Percentiles rank a stretch among this genome's conserved stretches.
Evolutionary conservation across 2,797 vertebrate species (phyloP).

Genomic region (Eleutherodactylus coqui): DNA sequence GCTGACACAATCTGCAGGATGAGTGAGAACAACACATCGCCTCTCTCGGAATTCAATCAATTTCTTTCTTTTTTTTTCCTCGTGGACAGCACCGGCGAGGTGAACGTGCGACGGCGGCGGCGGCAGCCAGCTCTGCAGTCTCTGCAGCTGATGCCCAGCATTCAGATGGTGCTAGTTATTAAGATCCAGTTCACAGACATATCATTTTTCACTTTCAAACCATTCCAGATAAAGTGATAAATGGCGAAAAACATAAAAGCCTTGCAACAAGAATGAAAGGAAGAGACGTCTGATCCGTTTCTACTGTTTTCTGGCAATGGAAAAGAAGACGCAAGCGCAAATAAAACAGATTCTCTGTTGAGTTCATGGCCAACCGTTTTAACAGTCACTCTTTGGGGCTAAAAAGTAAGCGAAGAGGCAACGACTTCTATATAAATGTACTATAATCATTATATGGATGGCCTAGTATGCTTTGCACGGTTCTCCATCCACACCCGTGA

Average conservation of each 20-base stretch:
- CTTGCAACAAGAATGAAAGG: not conserved
- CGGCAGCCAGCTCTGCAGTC: constrained; percentile 5
- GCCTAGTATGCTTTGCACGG: too few species aligned
- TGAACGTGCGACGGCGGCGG: not conserved
- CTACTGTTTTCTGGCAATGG: not conserved
- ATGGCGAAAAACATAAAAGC: not conserved
- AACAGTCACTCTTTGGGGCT: not conserved
- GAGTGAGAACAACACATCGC: constrained; percentile 31
- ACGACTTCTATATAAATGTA: too few species aligned
- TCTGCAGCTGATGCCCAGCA: not conserved
- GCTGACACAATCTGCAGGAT: constrained; percentile 29
- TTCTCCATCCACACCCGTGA: too few species aligned
- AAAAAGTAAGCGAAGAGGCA: not conserved
- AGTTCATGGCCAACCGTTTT: not conserved
- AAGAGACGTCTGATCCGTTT: not conserved
- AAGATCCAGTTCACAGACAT: not conserved
- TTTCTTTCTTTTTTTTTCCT: constrained; percentile 20
- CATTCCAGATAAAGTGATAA: not conserved
- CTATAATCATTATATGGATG: too few species aligned
- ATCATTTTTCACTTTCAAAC: not conserved
- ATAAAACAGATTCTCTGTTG: not conserved
- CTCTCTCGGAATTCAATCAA: constrained; percentile 30
- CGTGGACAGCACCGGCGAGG: constrained; percentile 12
- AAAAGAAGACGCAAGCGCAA: too few species aligned
- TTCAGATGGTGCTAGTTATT: constrained; percentile 1